A percentile compares a stretch with the other conserved stretches of the same genome.
Conservation (phyloP, 2,888 invertebrate genomes). For the Eupeodes latifasciatus region DNA sequence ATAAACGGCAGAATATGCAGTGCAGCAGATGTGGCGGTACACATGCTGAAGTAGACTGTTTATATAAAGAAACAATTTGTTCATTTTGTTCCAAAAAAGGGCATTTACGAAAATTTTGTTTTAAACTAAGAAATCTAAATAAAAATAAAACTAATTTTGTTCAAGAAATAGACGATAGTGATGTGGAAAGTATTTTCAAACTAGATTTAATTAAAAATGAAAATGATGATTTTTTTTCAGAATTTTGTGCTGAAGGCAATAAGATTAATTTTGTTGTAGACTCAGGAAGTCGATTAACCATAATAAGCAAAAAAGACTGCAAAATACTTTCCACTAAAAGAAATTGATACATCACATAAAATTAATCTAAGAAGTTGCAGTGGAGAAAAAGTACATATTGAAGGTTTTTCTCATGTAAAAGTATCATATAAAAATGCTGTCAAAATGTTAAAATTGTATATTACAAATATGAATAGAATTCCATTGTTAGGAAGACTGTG, state of each 20-base stretch:
- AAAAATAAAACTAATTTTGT: conserved; percentile 16
- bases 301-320: conserved; percentile 1
- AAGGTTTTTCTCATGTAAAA: conserved; percentile 1
- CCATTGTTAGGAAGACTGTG: conserved; percentile 78
- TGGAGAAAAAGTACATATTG: conserved; percentile 14
- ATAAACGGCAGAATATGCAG: not conserved
- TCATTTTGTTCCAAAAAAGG: conserved; percentile 53
- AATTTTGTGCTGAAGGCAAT: not conserved
- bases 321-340: conserved; percentile 3
- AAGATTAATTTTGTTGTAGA: conserved; percentile 16
- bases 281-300: conserved; percentile 9
- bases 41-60: conserved; percentile 15
- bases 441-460: not conserved
- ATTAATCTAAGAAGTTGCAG: conserved; percentile 13
- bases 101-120: conserved; percentile 72
- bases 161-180: conserved; percentile 12
- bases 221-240: no score
- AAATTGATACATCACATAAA: conserved; percentile 9
- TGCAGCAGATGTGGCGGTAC: conserved; percentile 10
- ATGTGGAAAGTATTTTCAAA: conserved; percentile 21
- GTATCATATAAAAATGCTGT: not conserved
- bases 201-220: not conserved
- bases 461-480: conserved; percentile 73
- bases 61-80: conserved; percentile 14
- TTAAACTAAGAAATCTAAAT: conserved; percentile 14